Conservation (phyloP, 2,888 invertebrate species). For the Sesia bembeciformis region DNA sequence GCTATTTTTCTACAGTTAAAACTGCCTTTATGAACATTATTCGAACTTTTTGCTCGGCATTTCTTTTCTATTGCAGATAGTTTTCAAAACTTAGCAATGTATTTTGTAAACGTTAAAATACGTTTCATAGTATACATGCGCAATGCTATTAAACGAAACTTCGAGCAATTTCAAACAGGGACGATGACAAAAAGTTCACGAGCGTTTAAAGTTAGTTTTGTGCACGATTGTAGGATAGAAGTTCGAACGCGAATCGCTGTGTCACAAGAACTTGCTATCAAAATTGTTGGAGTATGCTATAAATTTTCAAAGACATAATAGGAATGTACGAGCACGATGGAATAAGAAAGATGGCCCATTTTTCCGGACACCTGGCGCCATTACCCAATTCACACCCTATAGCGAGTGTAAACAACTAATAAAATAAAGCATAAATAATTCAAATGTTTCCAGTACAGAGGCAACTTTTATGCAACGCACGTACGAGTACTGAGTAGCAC, state of each 20-base stretch:
- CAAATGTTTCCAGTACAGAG: too few relatives aligned
- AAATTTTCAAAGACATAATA: too few relatives aligned
- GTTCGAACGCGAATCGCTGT: background rate
- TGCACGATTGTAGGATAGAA: constrained; percentile 22
- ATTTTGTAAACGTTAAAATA: background rate
- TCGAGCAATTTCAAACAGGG: constrained; percentile 24
- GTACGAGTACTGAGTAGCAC: too few relatives aligned
- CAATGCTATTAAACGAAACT: constrained; percentile 17
- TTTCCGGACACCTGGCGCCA: too few relatives aligned
- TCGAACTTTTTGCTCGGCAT: background rate
- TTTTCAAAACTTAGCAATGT: background rate
- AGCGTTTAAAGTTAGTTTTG: constrained; percentile 36
- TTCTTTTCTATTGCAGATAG: background rate
- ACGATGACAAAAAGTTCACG: constrained; percentile 40
- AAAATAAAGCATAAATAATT: too few relatives aligned
- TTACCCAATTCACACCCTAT: too few relatives aligned
- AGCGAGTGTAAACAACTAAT: too few relatives aligned
- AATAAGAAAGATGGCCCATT: too few relatives aligned
- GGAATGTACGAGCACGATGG: too few relatives aligned
- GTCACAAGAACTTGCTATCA: too few relatives aligned
- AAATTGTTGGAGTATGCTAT: too few relatives aligned
- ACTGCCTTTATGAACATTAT: constrained; percentile 10
- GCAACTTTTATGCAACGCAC: too few relatives aligned
- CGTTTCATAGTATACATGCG: background rate
- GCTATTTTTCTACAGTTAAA: constrained; percentile 14